Evolutionary conservation across 2,888 invertebrate genomes (phyloP).

Genomic region (Andrena hattorfiana): DNA sequence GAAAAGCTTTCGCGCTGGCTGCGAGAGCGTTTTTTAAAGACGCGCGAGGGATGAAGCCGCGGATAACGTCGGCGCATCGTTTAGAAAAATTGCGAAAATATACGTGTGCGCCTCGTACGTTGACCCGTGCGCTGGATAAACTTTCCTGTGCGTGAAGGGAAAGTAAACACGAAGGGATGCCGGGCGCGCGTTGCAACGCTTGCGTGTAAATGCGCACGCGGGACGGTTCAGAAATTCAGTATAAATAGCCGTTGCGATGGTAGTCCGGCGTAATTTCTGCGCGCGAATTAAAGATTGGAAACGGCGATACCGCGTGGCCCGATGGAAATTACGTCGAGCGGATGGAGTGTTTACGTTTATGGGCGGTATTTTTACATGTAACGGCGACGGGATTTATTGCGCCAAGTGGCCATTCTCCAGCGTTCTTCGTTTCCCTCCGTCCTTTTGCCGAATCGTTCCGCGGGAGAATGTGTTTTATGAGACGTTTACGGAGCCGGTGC

Average conservation of each 20-base stretch:
- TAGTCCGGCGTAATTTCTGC: conserved; percentile 1
- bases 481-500: conserved; percentile 40
- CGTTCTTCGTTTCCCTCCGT: conserved; percentile 36
- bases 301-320: conserved; percentile 4
- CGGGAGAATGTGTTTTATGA: conserved; percentile 54
- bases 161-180: not conserved
- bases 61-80: not conserved
- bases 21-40: not conserved
- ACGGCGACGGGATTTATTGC: conserved; percentile 15
- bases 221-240: not conserved
- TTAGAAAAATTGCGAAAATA: conserved; percentile 9
- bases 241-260: not conserved
- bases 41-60: not conserved
- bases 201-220: not conserved
- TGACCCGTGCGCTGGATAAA: not conserved
- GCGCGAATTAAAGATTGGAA: not conserved
- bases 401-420: not conserved
- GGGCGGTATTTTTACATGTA: conserved; percentile 36
- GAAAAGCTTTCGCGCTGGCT: not conserved
- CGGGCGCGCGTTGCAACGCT: not conserved
- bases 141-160: not conserved
- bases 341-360: conserved; percentile 9
- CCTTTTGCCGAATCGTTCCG: conserved; percentile 36
- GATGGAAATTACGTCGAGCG: conserved; percentile 29
- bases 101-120: not conserved